Conservation (phyloP, 2,113 vertebrate genomes). For the Tupaia chinensis region DNA sequence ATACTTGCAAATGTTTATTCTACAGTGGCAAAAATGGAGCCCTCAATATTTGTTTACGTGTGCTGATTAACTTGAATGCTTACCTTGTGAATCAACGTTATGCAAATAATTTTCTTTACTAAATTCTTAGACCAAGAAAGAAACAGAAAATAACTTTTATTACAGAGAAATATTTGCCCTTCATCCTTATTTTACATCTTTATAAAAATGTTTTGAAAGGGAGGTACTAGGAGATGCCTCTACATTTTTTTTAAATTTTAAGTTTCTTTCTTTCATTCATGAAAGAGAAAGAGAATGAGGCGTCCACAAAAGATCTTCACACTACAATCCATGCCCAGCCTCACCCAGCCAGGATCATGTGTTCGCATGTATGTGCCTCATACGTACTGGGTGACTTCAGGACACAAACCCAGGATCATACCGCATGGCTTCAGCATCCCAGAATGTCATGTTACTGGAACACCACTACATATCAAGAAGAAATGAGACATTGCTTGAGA, state of each 20-base stretch:
- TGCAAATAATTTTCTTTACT: slow-evolving; percentile 83
- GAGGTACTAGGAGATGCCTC: background rate
- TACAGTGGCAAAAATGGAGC: slow-evolving; percentile 82
- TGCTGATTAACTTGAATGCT: slow-evolving; percentile 84
- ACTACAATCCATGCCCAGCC: too few species aligned
- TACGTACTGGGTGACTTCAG: too few species aligned
- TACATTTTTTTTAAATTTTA: background rate
- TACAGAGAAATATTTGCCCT: slow-evolving; percentile 45
- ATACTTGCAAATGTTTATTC: slow-evolving; percentile 84
- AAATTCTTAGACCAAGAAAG: slow-evolving; percentile 73
- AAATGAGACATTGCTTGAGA: background rate
- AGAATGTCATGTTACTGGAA: too few species aligned
- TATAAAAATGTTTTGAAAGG: slow-evolving; percentile 9
- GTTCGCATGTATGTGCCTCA: too few species aligned
- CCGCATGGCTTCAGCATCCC: too few species aligned
- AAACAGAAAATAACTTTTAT: slow-evolving; percentile 70
- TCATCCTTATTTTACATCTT: slow-evolving; percentile 7
- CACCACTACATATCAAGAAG: background rate
- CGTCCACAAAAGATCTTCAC: too few species aligned
- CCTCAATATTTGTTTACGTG: slow-evolving; percentile 82
- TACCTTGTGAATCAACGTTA: slow-evolving; percentile 79
- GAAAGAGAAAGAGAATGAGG: too few species aligned
- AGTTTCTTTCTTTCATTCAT: too few species aligned
- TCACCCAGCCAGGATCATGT: too few species aligned
- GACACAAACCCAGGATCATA: too few species aligned